Base-by-base conservation (phyloP, 2,797 vertebrate species). In the Psittacula derbiana region DNA sequence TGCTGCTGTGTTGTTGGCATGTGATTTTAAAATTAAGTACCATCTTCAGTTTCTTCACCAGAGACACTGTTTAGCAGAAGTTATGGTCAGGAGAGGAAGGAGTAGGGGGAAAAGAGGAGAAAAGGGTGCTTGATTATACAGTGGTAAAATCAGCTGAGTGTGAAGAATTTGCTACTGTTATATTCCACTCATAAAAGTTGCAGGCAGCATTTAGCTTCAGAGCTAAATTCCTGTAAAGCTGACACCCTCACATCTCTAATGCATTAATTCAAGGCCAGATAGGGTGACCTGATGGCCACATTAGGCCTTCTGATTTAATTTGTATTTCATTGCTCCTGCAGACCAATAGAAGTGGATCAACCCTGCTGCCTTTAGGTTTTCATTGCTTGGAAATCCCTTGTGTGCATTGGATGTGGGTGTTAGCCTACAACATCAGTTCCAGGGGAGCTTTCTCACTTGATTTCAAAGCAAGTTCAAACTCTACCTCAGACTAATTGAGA, bases 291-390 rank as follows among this genome's bases (percentile, higher is more conserved):
- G 17, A 50, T 66, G 20, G 36, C 49, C 20, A 70, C 17, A 80
- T 74, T 67, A 64, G 27, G 24, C 38, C 33, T 86, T 16, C 41
- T 74, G 31, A 36, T 82, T 80, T 90, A 60, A 61, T 80, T 78
- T 74, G 11, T 40, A 49, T n/a, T 61, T 53, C 5, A 6, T 36
- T 78, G 13, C 14, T 49, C 21, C n/a, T 64, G 21, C 65, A 76
- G 43, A 36, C 24, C 1, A 1, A 55, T 27, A 0, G 3, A 38
- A 50, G 28, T 12, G 11, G 6, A 27, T 67, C 41, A 49, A 8
- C 8, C 19, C 8, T 8, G 10, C 44, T 83, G 20, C 27, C 27
- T 62, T 27, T 14, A 38, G 49, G 2, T 13, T 72, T 38, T 55
- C 19, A 23, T 30, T 55, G 17, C 55, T 64, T 38, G 55, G 61